phyloP scores from a whole-genome alignment of 2,888 invertebrate species.

The Toxonevra muliebris region DNA sequence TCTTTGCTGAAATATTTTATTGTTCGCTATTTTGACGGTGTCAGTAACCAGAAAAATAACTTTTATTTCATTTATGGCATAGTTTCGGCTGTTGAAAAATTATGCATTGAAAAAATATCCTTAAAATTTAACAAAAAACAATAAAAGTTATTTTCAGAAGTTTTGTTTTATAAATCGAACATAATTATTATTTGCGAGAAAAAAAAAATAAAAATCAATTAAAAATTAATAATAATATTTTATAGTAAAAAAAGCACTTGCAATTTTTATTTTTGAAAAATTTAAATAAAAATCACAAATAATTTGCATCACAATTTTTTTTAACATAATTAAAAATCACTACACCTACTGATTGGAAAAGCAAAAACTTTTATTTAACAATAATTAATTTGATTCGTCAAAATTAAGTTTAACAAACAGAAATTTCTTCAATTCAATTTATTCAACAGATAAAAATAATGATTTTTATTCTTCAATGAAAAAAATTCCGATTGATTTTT shows the following conservation, averaged over 20 bases:
- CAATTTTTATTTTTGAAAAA: too few relatives aligned
- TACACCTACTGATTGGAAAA: not conserved
- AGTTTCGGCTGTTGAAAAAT: not conserved
- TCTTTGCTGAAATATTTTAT: too few relatives aligned
- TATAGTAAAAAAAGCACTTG: not conserved
- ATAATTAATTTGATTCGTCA: slow-evolving; percentile 3
- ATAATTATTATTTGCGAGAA: too few relatives aligned
- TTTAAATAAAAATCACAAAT: not conserved
- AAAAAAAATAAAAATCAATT: too few relatives aligned
- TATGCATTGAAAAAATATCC: not conserved
- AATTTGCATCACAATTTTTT: not conserved
- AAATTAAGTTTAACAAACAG: not conserved
- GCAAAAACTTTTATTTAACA: not conserved
- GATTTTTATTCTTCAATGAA: not conserved
- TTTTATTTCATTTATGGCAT: too few relatives aligned
- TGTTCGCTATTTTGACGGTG: too few relatives aligned
- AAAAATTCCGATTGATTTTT: not conserved
- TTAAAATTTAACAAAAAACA: not conserved
- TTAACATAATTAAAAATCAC: not conserved
- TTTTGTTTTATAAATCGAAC: slow-evolving; percentile 1
- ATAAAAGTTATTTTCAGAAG: not conserved
- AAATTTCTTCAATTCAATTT: not conserved
- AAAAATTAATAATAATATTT: too few relatives aligned
- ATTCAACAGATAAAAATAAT: not conserved
- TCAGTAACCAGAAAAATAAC: too few relatives aligned